Evolutionary conservation across 2,888 invertebrate species (phyloP).

Genomic region (Drosophila buzzatii): DNA sequence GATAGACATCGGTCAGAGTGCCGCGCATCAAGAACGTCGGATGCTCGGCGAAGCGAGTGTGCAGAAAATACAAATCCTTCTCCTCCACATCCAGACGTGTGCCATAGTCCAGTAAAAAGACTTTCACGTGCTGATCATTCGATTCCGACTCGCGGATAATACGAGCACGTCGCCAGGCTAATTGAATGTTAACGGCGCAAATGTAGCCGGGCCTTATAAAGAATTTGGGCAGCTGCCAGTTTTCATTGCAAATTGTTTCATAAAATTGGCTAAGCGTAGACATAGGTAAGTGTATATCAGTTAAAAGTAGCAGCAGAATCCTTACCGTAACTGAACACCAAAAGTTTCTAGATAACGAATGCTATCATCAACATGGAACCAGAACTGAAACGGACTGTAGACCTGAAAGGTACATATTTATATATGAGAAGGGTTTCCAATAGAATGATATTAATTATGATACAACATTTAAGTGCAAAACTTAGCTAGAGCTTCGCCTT

Average conservation of each 20-base stretch:
- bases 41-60: background rate
- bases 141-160: constrained; percentile 11
- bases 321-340: constrained; percentile 20
- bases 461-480: too few species aligned
- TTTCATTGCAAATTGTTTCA: background rate
- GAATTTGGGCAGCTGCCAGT: constrained; percentile 3
- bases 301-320: too few species aligned
- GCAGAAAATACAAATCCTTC: constrained; percentile 21
- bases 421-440: background rate
- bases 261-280: constrained; percentile 17
- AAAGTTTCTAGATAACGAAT: too few species aligned
- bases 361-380: constrained; percentile 32
- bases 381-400: constrained; percentile 58
- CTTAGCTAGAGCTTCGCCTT: background rate
- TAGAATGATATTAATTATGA: background rate
- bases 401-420: constrained; percentile 3
- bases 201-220: constrained; percentile 32
- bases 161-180: constrained; percentile 33
- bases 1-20: constrained; percentile 40
- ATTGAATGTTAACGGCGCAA: constrained; percentile 10
- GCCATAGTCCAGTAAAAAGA: constrained; percentile 46
- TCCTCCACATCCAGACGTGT: background rate
- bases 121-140: background rate
- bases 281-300: background rate
- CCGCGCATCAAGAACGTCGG: constrained; percentile 40